phyloP scores from a whole-genome alignment of 1,140 invertebrate species.

The Plectus sambesii region DNA sequence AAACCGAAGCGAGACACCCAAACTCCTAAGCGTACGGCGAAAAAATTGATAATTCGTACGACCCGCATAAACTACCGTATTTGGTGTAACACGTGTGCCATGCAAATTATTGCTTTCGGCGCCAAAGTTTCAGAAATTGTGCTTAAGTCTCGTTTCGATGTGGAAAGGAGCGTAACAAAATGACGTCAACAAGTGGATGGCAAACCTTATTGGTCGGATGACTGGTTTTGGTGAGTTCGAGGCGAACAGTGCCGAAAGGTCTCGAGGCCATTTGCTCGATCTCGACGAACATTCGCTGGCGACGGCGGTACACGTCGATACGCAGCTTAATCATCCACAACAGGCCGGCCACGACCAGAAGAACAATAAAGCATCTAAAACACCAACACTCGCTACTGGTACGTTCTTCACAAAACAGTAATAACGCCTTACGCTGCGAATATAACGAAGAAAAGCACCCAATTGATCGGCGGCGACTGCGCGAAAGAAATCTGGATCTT shows the following conservation, averaged over 20 bases:
- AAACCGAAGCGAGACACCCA: neutral
- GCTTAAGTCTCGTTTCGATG: too few relatives aligned
- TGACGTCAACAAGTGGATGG: too few relatives aligned
- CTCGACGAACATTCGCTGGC: conserved; percentile 25
- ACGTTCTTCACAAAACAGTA: conserved; percentile 3
- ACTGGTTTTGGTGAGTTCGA: conserved; percentile 33
- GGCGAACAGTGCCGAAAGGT: conserved; percentile 39
- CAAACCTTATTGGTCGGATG: too few relatives aligned
- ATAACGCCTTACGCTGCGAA: conserved; percentile 41
- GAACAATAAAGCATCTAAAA: conserved; percentile 45
- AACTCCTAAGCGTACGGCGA: neutral
- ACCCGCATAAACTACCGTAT: too few relatives aligned
- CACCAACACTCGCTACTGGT: neutral
- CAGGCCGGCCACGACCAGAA: conserved; percentile 41
- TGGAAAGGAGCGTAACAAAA: too few relatives aligned
- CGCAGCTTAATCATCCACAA: conserved; percentile 43
- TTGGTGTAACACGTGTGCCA: too few relatives aligned
- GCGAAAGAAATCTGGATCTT: conserved; percentile 46
- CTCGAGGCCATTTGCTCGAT: conserved; percentile 23
- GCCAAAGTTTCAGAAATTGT: too few relatives aligned
- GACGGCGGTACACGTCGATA: conserved; percentile 28
- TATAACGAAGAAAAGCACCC: conserved; percentile 45
- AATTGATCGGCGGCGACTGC: conserved; percentile 44
- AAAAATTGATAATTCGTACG: too few relatives aligned
- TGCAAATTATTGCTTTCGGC: too few relatives aligned